phyloP scores from a whole-genome alignment of 2,888 invertebrate genomes.

The Lithophane ornitopus region DNA sequence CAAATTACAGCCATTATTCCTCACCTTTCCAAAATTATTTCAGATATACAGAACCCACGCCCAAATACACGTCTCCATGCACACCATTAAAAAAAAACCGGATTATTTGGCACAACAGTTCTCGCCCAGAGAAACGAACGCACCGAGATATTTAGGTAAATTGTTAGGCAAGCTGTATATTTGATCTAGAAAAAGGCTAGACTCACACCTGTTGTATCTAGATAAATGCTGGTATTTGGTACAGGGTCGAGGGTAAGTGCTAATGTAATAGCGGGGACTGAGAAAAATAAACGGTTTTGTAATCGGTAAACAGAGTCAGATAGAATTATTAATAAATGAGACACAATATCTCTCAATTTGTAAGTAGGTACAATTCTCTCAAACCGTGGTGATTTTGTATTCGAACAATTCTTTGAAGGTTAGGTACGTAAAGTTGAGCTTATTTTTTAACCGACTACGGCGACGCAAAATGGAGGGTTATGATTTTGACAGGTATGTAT shows the following conservation, averaged over 20 bases:
- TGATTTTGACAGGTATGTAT: too few relatives aligned
- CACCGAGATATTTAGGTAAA: slow-evolving; percentile 75
- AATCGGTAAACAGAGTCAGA: background rate
- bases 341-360: too few relatives aligned
- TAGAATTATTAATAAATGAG: too few relatives aligned
- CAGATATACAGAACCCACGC: slow-evolving; percentile 36
- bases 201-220: slow-evolving; percentile 22
- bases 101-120: slow-evolving; percentile 68
- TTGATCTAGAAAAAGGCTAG: slow-evolving; percentile 48
- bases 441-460: too few relatives aligned
- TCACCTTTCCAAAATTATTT: background rate
- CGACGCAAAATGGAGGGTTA: too few relatives aligned
- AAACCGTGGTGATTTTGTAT: too few relatives aligned
- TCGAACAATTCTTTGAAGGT: too few relatives aligned
- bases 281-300: background rate
- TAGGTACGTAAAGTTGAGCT: too few relatives aligned
- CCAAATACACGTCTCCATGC: background rate
- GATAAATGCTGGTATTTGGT: slow-evolving; percentile 1
- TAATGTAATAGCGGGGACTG: background rate
- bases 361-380: too few relatives aligned
- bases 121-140: slow-evolving; percentile 56
- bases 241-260: slow-evolving; percentile 19
- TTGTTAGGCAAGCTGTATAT: slow-evolving; percentile 60
- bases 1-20: background rate
- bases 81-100: slow-evolving; percentile 33